phyloP scores from a whole-genome alignment of 2,888 invertebrate species.

The Xylota sylvarum region DNA sequence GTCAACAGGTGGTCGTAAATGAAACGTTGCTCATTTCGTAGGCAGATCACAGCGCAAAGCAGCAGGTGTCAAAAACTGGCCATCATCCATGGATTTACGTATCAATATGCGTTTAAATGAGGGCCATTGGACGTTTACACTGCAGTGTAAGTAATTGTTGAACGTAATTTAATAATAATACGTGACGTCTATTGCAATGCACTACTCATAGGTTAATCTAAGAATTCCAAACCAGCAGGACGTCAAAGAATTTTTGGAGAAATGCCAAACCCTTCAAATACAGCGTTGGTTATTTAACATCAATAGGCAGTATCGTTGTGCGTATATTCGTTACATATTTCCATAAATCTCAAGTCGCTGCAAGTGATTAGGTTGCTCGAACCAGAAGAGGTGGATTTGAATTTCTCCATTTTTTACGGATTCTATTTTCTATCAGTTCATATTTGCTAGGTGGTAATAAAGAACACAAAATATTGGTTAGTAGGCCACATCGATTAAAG shows the following conservation, averaged over 20 bases:
- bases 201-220: neutral
- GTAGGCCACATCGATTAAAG: too few species aligned
- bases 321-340: too few species aligned
- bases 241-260: neutral
- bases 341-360: too few species aligned
- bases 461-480: too few species aligned
- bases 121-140: neutral
- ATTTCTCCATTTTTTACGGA: too few species aligned
- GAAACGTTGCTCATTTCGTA: conserved; percentile 51
- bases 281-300: neutral
- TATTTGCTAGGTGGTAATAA: too few species aligned
- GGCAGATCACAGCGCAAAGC: conserved; percentile 42
- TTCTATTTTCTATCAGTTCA: too few species aligned
- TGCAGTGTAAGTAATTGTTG: conserved; percentile 10
- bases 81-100: conserved; percentile 24
- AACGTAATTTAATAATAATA: conserved; percentile 9
- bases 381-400: too few species aligned
- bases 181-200: neutral
- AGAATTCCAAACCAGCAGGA: neutral
- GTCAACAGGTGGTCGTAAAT: conserved; percentile 1
- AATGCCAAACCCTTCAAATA: neutral
- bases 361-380: too few species aligned
- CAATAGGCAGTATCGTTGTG: too few species aligned
- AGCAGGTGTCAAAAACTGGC: conserved; percentile 64
- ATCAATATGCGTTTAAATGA: conserved; percentile 14